phyloP scores from a whole-genome alignment of 2,113 vertebrate genomes.

The Mormyrus iriodes region DNA sequence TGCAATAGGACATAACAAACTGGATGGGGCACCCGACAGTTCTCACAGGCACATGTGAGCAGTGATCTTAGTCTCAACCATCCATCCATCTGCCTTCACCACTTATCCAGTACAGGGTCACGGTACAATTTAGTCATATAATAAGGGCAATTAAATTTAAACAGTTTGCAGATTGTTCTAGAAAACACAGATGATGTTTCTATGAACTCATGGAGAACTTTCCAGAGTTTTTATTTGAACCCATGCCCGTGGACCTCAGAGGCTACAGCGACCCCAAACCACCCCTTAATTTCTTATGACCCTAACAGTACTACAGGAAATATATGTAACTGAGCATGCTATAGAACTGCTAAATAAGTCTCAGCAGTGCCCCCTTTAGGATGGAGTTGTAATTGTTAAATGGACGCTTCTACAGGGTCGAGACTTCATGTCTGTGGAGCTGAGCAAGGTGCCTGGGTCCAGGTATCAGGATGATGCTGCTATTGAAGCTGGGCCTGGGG shows the following conservation, averaged over 20 bases:
- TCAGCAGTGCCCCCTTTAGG: conserved; percentile 6
- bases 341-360: neutral
- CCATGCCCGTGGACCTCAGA: neutral
- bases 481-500: conserved; percentile 30
- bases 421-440: conserved; percentile 36
- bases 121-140: neutral
- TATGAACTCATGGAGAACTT: neutral
- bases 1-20: neutral
- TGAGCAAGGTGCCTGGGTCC: conserved; percentile 24
- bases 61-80: neutral
- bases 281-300: neutral
- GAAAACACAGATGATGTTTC: neutral
- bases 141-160: neutral
- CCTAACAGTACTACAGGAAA: neutral
- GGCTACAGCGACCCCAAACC: neutral
- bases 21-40: neutral
- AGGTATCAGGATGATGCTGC: conserved; percentile 33
- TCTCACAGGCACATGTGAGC: neutral
- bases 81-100: neutral
- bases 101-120: neutral
- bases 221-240: neutral
- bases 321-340: neutral
- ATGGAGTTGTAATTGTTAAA: neutral
- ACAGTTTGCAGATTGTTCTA: neutral
- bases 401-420: conserved; percentile 21